Evolutionary conservation across 2,888 invertebrate species (phyloP), one percentile per base, ranked within the genome.

Genomic region (Acleris sparsana): DNA sequence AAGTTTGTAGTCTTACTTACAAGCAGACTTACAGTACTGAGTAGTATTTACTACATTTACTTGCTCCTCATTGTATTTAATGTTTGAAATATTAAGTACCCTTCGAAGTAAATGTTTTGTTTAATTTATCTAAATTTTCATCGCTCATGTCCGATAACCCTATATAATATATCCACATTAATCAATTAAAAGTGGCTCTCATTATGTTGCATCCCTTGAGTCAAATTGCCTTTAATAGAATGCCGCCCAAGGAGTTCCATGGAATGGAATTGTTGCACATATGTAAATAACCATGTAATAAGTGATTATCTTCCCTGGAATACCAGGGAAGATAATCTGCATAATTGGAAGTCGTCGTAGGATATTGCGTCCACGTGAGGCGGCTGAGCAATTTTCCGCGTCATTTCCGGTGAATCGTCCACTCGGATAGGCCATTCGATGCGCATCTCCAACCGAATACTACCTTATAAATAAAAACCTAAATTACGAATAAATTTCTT

Each of bases 321-420:
- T n/a, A n/a, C 80, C 75, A 72, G 74, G 78, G 74, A 78, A 81
- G 82, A 88, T 90, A 90, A 91, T 92, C 91, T 92, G 86, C 92
- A 92, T 92, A 91, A 92, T 92, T 92, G 91, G 85, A 85, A 88
- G 83, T 85, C 85, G 84, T 87, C 83, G 84, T 85, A 88, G 89
- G 89, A 91, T 90, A 91, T 92, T 89, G 86, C 88, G 88, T 90
- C 88, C 90, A 89, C 82, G 86, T 87, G 87, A 86, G 86, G 83
- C 83, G 83, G 84, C 80, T 74, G 84, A 80, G 87, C 92, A 92
- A 92, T 92, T 92, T 92, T 92, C 92, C 86, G 87, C 89, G 88
- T 90, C 92, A 92, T 92, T 92, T 92, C 92, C 92, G 85, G 74
- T 68, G 80, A 86, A 85, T 84, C 87, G 88, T 82, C 84, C 86